Conservation (phyloP, 1,140 invertebrate species). For the Belonocnema kinseyi region DNA sequence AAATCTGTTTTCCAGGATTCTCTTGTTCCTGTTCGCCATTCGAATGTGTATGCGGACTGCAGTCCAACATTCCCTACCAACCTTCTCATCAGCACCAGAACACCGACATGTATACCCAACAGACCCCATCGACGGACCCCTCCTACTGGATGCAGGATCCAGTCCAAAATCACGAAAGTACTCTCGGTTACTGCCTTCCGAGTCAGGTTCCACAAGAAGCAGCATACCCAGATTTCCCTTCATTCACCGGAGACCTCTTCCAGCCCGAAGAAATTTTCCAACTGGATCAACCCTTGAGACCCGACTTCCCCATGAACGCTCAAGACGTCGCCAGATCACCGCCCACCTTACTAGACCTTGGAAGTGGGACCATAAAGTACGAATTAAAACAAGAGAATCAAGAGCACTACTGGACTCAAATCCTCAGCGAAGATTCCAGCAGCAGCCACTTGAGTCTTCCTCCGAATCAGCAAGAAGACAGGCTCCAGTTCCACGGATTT, state of each 20-base stretch:
- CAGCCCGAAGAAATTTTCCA: slow-evolving; percentile 88
- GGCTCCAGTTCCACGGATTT: slow-evolving; percentile 57
- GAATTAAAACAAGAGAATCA: slow-evolving; percentile 64
- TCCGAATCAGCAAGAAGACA: slow-evolving; percentile 62
- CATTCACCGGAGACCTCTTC: slow-evolving; percentile 82
- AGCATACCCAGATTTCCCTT: slow-evolving; percentile 73
- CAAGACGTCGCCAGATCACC: slow-evolving; percentile 78
- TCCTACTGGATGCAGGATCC: slow-evolving; percentile 69
- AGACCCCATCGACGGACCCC: slow-evolving; percentile 53
- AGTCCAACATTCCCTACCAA: slow-evolving; percentile 64
- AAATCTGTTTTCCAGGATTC: slow-evolving; percentile 72
- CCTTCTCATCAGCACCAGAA: slow-evolving; percentile 59
- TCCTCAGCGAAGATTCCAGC: slow-evolving; percentile 76
- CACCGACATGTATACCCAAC: slow-evolving; percentile 55
- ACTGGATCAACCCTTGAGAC: slow-evolving; percentile 83
- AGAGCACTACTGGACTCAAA: slow-evolving; percentile 70
- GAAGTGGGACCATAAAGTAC: slow-evolving; percentile 81
- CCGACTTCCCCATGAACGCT: slow-evolving; percentile 75
- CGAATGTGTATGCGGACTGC: slow-evolving; percentile 76
- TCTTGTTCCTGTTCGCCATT: slow-evolving; percentile 81
- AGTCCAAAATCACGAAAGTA: slow-evolving; percentile 56
- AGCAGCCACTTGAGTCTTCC: slow-evolving; percentile 70
- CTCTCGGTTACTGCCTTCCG: slow-evolving; percentile 58
- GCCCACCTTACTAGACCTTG: slow-evolving; percentile 82
- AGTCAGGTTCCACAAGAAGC: slow-evolving; percentile 66